Evolutionary conservation across 92 coral and sea anemone species (phyloP).

Genomic region (Porites cylindrica): DNA sequence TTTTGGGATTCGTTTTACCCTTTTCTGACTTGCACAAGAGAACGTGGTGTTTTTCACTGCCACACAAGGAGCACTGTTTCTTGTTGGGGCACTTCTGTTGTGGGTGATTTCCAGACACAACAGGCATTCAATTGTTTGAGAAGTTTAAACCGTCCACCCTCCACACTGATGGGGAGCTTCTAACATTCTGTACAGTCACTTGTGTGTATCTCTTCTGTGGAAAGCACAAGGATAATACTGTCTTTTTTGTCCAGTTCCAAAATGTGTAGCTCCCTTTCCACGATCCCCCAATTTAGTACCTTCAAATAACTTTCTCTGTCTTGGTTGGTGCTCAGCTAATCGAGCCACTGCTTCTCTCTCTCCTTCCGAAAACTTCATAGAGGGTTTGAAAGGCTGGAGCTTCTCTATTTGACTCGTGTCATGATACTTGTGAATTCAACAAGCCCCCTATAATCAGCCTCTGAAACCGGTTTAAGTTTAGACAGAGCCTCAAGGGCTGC

Average conservation of each 20-base stretch:
- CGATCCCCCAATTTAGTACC: no score
- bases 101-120: constrained; percentile 61
- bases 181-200: constrained; percentile 72
- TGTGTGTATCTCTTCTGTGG: constrained; percentile 5
- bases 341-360: no score
- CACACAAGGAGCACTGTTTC: constrained; percentile 60
- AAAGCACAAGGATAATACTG: no score
- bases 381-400: constrained; percentile 59
- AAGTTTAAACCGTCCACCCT: constrained; percentile 58
- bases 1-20: constrained; percentile 19
- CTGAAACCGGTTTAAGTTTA: constrained; percentile 45
- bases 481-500: constrained; percentile 65
- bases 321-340: no score
- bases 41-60: constrained; percentile 65
- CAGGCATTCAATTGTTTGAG: constrained; percentile 76
- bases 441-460: constrained; percentile 61
- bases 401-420: constrained; percentile 69
- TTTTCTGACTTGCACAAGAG: constrained; percentile 54
- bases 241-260: no score
- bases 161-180: constrained; percentile 60
- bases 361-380: constrained; percentile 72
- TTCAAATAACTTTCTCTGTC: no score
- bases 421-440: constrained; percentile 49
- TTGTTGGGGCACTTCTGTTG: constrained; percentile 63
- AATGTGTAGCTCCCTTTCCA: no score